Percentiles rank a stretch among this genome's conserved stretches.
Evolutionary conservation across 2,113 vertebrate genomes (phyloP).

Genomic region (Pluvialis apricaria): DNA sequence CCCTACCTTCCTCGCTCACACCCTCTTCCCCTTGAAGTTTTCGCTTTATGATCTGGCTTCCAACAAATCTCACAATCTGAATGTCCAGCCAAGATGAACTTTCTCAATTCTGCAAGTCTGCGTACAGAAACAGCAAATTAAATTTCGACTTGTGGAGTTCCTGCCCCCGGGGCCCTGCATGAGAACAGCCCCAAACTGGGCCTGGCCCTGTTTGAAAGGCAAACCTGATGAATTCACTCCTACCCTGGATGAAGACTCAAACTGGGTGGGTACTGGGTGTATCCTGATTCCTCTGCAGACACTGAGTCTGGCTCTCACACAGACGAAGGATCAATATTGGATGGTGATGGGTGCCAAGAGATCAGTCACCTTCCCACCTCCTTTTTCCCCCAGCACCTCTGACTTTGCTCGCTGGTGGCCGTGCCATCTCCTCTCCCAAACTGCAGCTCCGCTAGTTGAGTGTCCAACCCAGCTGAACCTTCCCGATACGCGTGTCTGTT

Average conservation of each 20-base stretch:
- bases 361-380: neutral
- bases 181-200: neutral
- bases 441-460: neutral
- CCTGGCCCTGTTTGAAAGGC: neutral
- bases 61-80: neutral
- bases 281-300: neutral
- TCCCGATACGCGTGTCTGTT: fast-evolving
- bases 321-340: neutral
- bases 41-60: neutral
- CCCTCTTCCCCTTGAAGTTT: neutral
- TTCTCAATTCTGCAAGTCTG: neutral
- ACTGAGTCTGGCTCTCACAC: neutral
- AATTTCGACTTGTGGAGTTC: neutral
- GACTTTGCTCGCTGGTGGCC: neutral
- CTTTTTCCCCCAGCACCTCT: neutral
- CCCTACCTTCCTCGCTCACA: neutral
- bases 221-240: neutral
- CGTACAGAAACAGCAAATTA: neutral
- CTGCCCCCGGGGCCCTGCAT: neutral
- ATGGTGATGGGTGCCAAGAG: too few species aligned
- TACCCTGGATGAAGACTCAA: neutral
- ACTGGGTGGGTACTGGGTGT: neutral
- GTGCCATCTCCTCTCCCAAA: neutral
- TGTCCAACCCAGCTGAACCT: neutral
- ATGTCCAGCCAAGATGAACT: neutral